Evolutionary conservation across 2,888 invertebrate species (phyloP), one percentile per base, ranked within the genome.

Genomic region (Liopterus haemorrhoidalis): DNA sequence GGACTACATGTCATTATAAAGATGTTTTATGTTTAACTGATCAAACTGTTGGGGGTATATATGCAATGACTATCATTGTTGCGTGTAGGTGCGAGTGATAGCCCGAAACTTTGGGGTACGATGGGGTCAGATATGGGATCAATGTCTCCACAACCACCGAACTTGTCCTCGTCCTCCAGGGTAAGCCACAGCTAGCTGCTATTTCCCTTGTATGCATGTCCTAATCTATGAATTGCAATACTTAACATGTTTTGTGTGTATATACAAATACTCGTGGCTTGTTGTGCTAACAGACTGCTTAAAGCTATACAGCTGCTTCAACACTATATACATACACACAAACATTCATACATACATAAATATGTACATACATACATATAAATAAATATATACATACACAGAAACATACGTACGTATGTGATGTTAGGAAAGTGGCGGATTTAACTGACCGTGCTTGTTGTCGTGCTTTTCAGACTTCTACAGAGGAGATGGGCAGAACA

Each of bases 401-500:
- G n/a, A n/a, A n/a, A n/a, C n/a, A n/a, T n/a, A n/a, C n/a, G n/a
- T n/a, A n/a, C n/a, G n/a, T n/a, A n/a, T n/a, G n/a, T n/a, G n/a
- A n/a, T n/a, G n/a, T n/a, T n/a, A n/a, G n/a, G n/a, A n/a, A n/a
- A n/a, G n/a, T n/a, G n/a, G n/a, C n/a, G n/a, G n/a, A n/a, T n/a
- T n/a, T n/a, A n/a, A n/a, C n/a, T 36, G 6, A 16, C 15, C 15
- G 11, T 42, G 12, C 6, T 12, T 8, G 19, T 11, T 15, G 11
- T n/a, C 9, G 21, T 50, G 30, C 55, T 51, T 75, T 73, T 22
- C 78, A 79, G 79, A 81, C 73, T 83, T 75, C 76, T 76, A 79
- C 76, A 75, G 84, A 79, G 74, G 81, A 82, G 71, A 77, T 73
- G 64, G 79, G 74, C 69, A 80, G 74, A 73, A 81, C 81, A 76